Evolutionary conservation across 2,888 invertebrate species (phyloP), one percentile per base, ranked within the genome.

Genomic region (Alentia gelatinosa): DNA sequence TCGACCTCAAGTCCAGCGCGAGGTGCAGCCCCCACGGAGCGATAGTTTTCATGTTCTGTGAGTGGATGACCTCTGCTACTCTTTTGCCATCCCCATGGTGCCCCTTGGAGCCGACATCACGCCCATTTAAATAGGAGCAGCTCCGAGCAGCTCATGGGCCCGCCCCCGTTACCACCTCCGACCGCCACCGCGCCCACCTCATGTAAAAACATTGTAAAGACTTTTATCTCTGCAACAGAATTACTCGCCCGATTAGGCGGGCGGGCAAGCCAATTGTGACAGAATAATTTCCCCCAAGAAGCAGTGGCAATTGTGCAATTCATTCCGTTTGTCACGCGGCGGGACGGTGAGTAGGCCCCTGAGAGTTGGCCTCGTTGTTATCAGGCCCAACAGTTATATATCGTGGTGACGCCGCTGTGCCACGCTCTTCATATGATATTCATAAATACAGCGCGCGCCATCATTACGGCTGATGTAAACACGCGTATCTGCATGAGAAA

Each of bases 171-270:
- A 12, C 37, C 37, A 15, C 79, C 37, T 37, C 23, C 4, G 37
- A 15, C 35, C 35, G 37, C 35, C 79, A 12, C 79, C 37, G 23
- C 35, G 37, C 35, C 35, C 79, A 79, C 79, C 79, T 79, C 79
- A 79, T 79, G 79, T 79, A 79, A 79, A 79, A 79, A 79, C 79
- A 79, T 79, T 79, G 79, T 79, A 79, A 79, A 79, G 79, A 37
- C 79, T 79, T 79, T 79, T 79, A 79, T 79, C 79, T 79, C 79
- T 19, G 5, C 79, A 79, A 79, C 79, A 79, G 79, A 79, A 79
- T 79, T 79, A 79, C 79, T 33, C 79, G 37, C 79, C 79, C 79
- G 79, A 79, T 79, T 79, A 79, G 79, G 79, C 79, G 79, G 26
- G 30, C 23, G 19, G 79, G 79, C 9, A 39, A 79, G 79, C 37